Evolutionary conservation across 2,113 vertebrate species (phyloP), one percentile per base, ranked within the genome.

Genomic region (Scopus umbretta): DNA sequence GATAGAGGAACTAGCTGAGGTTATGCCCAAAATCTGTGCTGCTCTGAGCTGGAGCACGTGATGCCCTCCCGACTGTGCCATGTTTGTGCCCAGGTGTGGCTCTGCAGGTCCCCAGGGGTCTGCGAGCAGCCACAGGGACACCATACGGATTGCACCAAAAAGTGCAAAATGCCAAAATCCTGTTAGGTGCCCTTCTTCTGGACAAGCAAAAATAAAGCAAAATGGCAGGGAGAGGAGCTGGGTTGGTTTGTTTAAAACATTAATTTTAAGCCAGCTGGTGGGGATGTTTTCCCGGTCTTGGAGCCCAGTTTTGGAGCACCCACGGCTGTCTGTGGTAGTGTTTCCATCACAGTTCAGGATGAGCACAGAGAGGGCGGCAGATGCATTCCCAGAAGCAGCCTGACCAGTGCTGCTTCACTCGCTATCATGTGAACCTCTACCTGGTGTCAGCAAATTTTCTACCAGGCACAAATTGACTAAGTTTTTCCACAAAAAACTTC

Each of bases 81-180:
- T 0, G 1, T 12, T 70, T 52, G 43, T 58, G 55, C 34, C 67
- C 63, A 23, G 36, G n/a, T 45, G 25, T 36, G 30, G 30, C 21
- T 18, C 27, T 0, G 1, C 22, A 4, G 32, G 30, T 71, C 63
- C 27, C 56, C 56, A 34, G 8, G 32, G 29, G 5, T 42, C 63
- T 86, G 38, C 0, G 0, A 50, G 45, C 45, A 20, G 17, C 70
- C 0, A 0, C 38, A 45, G 49, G 38, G 26, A 26, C 11, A 10
- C 34, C 0, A 1, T 18, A 32, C 0, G 1, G 29, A 49, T 58
- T 47, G 43, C 26, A 32, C 72, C 29, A 53, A 58, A 38, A 73
- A 91, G 16, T 45, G 13, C 9, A 50, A 47, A 50, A 36, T n/a
- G 16, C 30, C 13, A 0, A 34, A 88, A 38, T 52, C 23, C 32